A percentile compares a stretch with the other conserved stretches of the same genome.
Conservation (phyloP, 2,888 invertebrate species). For the Chydorus sphaericus region DNA sequence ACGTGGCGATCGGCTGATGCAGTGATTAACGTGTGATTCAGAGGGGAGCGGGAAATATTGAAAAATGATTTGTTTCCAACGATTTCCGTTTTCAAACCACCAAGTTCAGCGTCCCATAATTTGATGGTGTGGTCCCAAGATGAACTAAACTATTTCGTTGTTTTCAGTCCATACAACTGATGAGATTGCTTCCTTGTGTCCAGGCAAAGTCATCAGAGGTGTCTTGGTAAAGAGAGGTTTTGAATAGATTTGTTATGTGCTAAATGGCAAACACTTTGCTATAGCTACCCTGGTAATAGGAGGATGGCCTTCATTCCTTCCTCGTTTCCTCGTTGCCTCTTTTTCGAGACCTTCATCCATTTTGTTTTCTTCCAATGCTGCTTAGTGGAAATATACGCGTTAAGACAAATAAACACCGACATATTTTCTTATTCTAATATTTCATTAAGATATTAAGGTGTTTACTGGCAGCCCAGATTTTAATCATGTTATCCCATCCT, state of each 20-base stretch:
- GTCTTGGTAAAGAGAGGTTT: conserved; percentile 35
- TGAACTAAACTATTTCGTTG: conserved; percentile 60
- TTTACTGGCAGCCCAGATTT: conserved; percentile 59
- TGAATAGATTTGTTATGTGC: too few species aligned
- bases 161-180: conserved; percentile 68
- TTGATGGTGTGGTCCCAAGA: conserved; percentile 94
- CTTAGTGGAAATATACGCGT: not conserved
- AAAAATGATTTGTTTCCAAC: conserved; percentile 83
- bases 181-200: conserved; percentile 82
- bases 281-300: conserved; percentile 17
- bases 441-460: not conserved
- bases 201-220: conserved; percentile 72
- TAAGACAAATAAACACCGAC: not conserved
- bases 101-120: conserved; percentile 81
- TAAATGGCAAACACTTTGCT: conserved; percentile 21
- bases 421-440: not conserved
- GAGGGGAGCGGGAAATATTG: conserved; percentile 63
- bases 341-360: conserved; percentile 23
- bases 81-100: conserved; percentile 66
- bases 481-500: conserved; percentile 81
- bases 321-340: conserved; percentile 15
- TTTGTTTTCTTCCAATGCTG: conserved; percentile 20
- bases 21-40: conserved; percentile 58
- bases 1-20: conserved; percentile 84
- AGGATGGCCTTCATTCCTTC: conserved; percentile 22